Conservation (phyloP, 2,888 invertebrate species). For the Lumbricus terrestris region DNA sequence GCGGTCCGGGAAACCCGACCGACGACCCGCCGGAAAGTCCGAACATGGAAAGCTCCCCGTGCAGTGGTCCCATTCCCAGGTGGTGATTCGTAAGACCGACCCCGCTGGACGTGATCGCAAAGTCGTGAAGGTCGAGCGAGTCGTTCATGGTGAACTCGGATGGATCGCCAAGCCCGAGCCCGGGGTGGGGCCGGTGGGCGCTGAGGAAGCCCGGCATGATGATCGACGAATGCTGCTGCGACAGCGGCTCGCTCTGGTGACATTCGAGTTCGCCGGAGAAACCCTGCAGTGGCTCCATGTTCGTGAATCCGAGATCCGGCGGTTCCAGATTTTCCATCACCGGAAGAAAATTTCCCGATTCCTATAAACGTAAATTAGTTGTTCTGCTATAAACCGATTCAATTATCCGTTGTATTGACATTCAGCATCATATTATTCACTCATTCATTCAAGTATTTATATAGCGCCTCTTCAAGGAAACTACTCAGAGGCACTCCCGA, state of each 20-base stretch:
- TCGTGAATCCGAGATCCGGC: slow-evolving; percentile 9
- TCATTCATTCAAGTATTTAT: no score
- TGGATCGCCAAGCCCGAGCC: background rate
- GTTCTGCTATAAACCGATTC: no score
- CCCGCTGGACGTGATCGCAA: background rate
- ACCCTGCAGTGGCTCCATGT: background rate
- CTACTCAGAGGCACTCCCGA: no score
- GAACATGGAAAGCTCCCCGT: background rate
- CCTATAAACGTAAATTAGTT: background rate
- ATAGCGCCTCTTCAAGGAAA: no score
- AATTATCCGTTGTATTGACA: no score
- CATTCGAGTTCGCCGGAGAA: background rate
- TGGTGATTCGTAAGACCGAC: background rate
- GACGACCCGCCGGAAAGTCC: background rate
- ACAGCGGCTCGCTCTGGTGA: background rate
- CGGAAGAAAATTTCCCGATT: background rate
- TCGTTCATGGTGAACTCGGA: background rate
- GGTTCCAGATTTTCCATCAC: slow-evolving; percentile 15
- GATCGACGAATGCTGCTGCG: slow-evolving; percentile 7
- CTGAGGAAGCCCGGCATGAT: slow-evolving; percentile 4
- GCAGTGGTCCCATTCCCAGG: background rate
- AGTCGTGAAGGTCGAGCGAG: slow-evolving; percentile 8
- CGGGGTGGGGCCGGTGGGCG: background rate
- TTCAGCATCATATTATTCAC: no score
- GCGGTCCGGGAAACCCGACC: background rate